Evolutionary conservation across 2,888 invertebrate species (phyloP), one percentile per base, ranked within the genome.

Genomic region (Oscheius sp.): DNA sequence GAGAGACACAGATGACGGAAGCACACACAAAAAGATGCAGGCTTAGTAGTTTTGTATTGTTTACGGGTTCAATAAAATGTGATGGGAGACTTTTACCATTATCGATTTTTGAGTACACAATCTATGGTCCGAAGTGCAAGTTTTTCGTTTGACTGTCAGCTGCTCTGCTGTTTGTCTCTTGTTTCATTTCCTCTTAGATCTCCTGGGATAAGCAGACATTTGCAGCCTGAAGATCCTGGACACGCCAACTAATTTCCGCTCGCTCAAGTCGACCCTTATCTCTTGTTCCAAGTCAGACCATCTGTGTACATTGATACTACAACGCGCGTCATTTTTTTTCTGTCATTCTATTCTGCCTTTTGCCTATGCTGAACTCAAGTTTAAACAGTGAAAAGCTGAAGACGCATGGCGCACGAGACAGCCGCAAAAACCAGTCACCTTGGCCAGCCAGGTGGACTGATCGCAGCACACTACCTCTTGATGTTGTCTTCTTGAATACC

Each of bases 1-100:
- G 6, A 66, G 69, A 8, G 69, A 76, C 27, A 61, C 69, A n/a
- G 76, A 76, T 45, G 74, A 79, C 50, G 75, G 74, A 15, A 48
- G 12, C 5, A 37, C 69, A 8, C 78, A 78, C 42, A 20, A 27
- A 15, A 67, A 53, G 29, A 74, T 76, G 71, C 72, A 72, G 39
- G 39, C 17, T 12, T 12, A 48, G 25, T 25, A 12, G 12, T 48
- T 48, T 5, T 42, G 15, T 17, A 3, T 3, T 12, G 12, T 42
- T n/a, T 42, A n/a, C n/a, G n/a, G 48, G 23, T 48, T 20, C 20
- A 48, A 25, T 25, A 48, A 25, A 48, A 48, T 5, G 46, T 17
- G 17, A n/a, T 45, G 8, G 17, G 46, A n/a, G 46, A 6, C 4
- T 48, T 4, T 48, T 45, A 17, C 48, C 25, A 12, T 17, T 55